Conservation (phyloP, 2,797 vertebrate genomes). For the Paedocypris micromegethes region DNA sequence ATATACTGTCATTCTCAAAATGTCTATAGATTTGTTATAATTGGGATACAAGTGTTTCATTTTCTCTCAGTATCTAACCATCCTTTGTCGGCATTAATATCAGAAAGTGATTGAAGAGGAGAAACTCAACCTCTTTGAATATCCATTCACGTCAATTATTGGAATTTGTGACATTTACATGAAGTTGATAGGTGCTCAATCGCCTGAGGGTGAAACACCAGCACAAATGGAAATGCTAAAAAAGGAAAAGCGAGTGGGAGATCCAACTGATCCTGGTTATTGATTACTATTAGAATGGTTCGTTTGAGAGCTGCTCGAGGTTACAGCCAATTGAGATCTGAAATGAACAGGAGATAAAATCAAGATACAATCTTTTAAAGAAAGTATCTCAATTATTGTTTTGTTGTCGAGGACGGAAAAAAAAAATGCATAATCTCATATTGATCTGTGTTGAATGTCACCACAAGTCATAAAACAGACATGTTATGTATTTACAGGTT, state of each 20-base stretch:
- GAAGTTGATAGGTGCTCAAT: constrained; percentile 50
- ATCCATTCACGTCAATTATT: constrained; percentile 59
- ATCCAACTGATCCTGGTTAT: constrained; percentile 55
- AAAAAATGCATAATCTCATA: no score
- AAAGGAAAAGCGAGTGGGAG: constrained; percentile 40
- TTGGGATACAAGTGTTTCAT: not conserved
- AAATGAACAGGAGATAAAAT: constrained; percentile 33
- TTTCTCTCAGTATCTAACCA: constrained; percentile 20
- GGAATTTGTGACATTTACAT: constrained; percentile 60
- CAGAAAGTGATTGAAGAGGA: constrained; percentile 53
- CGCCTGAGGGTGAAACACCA: constrained; percentile 29
- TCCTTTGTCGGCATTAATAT: constrained; percentile 50
- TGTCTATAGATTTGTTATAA: no score
- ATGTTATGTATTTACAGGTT: no score
- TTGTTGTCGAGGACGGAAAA: not conserved
- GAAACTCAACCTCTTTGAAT: constrained; percentile 53
- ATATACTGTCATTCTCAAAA: no score
- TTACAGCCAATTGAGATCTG: constrained; percentile 55
- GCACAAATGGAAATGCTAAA: not conserved
- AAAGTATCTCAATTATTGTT: not conserved
- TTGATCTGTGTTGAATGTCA: no score
- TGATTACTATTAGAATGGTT: constrained; percentile 55
- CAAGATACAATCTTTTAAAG: not conserved
- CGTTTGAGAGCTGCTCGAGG: constrained; percentile 46
- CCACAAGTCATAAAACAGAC: no score